Percentiles rank a stretch among this genome's conserved stretches.
These are phyloP conservation scores for Sparus aurata DNA, from an alignment of 2,797 vertebrate genomes.

Conservation along the genomic window DNA sequence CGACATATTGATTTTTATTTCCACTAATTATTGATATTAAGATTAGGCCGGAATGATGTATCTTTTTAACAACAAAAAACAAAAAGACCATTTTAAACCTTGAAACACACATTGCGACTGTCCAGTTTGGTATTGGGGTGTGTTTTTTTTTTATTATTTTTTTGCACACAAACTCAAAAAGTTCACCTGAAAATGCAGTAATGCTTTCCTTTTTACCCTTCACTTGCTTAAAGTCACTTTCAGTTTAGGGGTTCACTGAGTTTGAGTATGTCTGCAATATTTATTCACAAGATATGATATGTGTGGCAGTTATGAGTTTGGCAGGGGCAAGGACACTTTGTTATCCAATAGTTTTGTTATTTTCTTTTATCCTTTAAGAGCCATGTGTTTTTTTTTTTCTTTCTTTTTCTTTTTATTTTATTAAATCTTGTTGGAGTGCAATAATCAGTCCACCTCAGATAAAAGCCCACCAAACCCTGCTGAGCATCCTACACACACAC, in stretches of 20 bases:
- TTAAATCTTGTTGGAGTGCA: conserved; percentile 85
- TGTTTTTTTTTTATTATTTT: conserved; percentile 25
- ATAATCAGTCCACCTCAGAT: conserved; percentile 86
- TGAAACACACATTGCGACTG: conserved; percentile 69
- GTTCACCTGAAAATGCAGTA: conserved; percentile 83
- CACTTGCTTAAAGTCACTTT: conserved; percentile 82
- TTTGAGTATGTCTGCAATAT: conserved; percentile 85
- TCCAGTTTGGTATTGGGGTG: conserved; percentile 68
- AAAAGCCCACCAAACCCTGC: conserved; percentile 79
- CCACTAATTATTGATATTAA: conserved; percentile 65
- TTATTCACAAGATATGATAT: conserved; percentile 85
- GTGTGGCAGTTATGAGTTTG: conserved; percentile 79
- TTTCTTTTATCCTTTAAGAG: conserved; percentile 69
- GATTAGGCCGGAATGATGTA: conserved; percentile 74
- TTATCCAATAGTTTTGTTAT: conserved; percentile 66
- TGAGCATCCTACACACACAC: conserved; percentile 68
- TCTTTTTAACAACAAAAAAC: conserved; percentile 50
- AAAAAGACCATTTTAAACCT: conserved; percentile 51
- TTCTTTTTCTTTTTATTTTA: conserved; percentile 41
- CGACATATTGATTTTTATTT: conserved; percentile 73
- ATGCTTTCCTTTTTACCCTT: conserved; percentile 69
- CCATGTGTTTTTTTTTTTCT: conserved; percentile 68
- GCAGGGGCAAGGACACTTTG: conserved; percentile 79
- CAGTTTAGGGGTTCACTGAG: conserved; percentile 79
- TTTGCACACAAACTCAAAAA: conserved; percentile 75